Conservation (phyloP, 2,888 invertebrate genomes). For the Acleris literana region DNA sequence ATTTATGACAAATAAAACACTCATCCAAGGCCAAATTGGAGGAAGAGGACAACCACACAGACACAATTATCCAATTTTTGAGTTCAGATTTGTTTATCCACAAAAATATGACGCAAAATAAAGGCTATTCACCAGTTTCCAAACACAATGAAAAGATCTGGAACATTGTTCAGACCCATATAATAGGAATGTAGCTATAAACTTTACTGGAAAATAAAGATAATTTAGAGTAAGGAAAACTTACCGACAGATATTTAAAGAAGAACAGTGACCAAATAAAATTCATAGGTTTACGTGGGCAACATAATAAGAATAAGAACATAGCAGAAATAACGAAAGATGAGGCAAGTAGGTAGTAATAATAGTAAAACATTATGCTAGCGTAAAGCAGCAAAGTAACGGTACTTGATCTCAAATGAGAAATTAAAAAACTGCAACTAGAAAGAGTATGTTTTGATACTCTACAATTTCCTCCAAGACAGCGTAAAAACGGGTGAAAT, state of each 20-base stretch:
- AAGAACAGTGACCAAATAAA: neutral
- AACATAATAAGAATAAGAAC: constrained; percentile 9
- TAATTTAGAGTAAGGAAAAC: constrained; percentile 10
- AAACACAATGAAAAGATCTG: constrained; percentile 50
- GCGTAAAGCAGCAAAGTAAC: constrained; percentile 17
- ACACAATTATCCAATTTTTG: neutral
- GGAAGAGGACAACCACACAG: neutral
- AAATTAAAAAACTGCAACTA: constrained; percentile 15
- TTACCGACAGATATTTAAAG: neutral
- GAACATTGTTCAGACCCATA: constrained; percentile 60
- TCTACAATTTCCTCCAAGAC: constrained; percentile 38
- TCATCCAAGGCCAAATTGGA: constrained; percentile 18
- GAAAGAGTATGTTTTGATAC: constrained; percentile 33
- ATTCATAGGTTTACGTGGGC: neutral
- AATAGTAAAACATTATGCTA: constrained; percentile 8
- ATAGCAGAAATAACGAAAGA: constrained; percentile 23
- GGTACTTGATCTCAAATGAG: constrained; percentile 18
- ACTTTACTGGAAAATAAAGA: constrained; percentile 1
- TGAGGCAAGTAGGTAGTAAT: constrained; percentile 17
- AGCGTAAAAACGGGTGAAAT: constrained; percentile 63
- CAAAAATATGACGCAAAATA: neutral
- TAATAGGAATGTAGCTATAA: constrained; percentile 15
- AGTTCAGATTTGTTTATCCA: neutral
- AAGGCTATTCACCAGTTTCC: neutral
- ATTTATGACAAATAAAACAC: neutral